Evolutionary conservation across 2,113 vertebrate species (phyloP).

Genomic region (Seriola rivoliana): DNA sequence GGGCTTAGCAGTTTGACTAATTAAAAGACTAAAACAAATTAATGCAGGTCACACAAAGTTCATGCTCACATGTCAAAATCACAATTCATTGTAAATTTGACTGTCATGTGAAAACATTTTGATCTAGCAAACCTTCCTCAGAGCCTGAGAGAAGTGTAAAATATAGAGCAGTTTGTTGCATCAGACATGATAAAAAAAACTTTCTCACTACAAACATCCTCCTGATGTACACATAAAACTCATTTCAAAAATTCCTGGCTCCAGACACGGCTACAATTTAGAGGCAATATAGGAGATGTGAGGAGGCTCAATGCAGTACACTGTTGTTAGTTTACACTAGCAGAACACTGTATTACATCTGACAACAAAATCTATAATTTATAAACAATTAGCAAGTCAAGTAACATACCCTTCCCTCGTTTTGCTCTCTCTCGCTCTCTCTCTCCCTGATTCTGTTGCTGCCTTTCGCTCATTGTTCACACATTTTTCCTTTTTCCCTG

Average conservation of each 20-base stretch:
- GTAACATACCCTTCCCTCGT: conserved; percentile 34
- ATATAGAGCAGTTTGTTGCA: conserved; percentile 58
- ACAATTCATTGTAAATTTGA: conserved; percentile 36
- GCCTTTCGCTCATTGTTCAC: no score
- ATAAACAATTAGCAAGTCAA: conserved; percentile 70
- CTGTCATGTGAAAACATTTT: conserved; percentile 34
- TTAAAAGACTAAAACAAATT: conserved; percentile 35
- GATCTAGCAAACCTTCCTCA: conserved; percentile 24
- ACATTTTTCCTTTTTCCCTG: conserved; percentile 10
- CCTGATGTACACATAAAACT: conserved; percentile 44
- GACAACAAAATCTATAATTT: conserved; percentile 65
- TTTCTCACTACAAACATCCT: conserved; percentile 43
- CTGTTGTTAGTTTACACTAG: conserved; percentile 40
- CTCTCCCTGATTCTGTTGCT: neutral
- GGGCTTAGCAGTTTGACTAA: conserved; percentile 24
- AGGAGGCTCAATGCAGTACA: conserved; percentile 17
- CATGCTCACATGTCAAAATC: conserved; percentile 40
- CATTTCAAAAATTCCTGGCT: conserved; percentile 35
- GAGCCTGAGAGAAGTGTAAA: conserved; percentile 41
- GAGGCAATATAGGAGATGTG: conserved; percentile 24
- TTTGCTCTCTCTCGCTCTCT: conserved; percentile 14
- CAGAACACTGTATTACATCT: conserved; percentile 44
- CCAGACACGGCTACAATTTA: conserved; percentile 21
- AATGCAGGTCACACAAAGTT: conserved; percentile 37
- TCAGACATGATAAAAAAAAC: conserved; percentile 61